Percentiles rank a stretch among this genome's conserved stretches.
phyloP scores from a whole-genome alignment of 2,113 vertebrate genomes.

The Choloepus hoffmanni region DNA sequence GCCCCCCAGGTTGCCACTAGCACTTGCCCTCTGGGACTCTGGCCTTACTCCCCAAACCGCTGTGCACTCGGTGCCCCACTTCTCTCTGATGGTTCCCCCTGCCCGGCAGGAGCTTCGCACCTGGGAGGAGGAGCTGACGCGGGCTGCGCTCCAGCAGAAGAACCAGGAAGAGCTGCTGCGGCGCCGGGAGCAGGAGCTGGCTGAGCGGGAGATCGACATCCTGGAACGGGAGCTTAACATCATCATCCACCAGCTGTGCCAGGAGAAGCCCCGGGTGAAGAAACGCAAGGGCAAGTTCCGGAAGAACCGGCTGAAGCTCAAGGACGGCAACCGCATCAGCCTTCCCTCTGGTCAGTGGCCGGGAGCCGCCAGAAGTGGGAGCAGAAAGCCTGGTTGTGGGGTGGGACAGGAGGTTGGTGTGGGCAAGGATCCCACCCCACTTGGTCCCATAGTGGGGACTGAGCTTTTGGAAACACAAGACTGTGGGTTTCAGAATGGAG shows the following conservation, averaged over 20 bases:
- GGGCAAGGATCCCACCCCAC: too few relatives aligned
- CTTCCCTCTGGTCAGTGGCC: slow-evolving; percentile 93
- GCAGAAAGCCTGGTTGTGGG: neutral
- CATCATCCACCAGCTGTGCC: slow-evolving; percentile 98
- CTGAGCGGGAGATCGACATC: slow-evolving; percentile 97
- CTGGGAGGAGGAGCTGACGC: slow-evolving; percentile 97
- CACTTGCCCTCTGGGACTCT: neutral
- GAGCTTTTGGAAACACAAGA: neutral
- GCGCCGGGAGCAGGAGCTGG: slow-evolving; percentile 95
- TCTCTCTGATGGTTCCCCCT: neutral
- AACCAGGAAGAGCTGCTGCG: slow-evolving; percentile 95
- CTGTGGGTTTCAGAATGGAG: too few relatives aligned
- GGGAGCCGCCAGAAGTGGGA: neutral
- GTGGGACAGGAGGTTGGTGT: too few relatives aligned
- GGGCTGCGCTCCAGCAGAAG: slow-evolving; percentile 97
- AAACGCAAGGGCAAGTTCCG: slow-evolving; percentile 97
- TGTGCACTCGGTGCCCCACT: neutral
- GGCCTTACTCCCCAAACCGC: neutral
- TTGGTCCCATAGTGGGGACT: too few relatives aligned
- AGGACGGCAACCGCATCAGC: slow-evolving; percentile 97
- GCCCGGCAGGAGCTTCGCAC: slow-evolving; percentile 93
- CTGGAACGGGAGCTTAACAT: slow-evolving; percentile 97
- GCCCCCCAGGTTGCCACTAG: neutral
- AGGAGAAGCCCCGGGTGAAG: slow-evolving; percentile 97
- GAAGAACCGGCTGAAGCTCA: slow-evolving; percentile 94